These are phyloP conservation scores for Noctua janthe DNA, from an alignment of 2,888 invertebrate genomes.

Conservation along the genomic window DNA sequence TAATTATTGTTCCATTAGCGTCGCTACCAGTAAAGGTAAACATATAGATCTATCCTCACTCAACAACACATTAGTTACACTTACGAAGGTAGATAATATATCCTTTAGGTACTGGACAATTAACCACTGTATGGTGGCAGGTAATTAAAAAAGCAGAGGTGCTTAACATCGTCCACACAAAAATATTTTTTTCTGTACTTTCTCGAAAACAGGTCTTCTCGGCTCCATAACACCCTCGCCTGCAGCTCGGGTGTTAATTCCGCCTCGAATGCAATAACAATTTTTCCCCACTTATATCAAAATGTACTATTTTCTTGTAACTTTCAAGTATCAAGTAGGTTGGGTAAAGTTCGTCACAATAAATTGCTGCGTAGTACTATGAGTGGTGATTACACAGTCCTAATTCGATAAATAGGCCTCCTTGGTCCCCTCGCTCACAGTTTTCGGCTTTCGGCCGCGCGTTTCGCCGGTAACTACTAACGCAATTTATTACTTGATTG, in stretches of 20 bases:
- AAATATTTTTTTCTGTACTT: too few relatives aligned
- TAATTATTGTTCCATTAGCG: not conserved
- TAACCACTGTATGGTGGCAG: too few relatives aligned
- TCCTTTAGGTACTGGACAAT: too few relatives aligned
- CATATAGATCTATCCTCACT: not conserved
- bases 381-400: slow-evolving; percentile 85
- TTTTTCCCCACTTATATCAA: too few relatives aligned
- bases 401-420: slow-evolving; percentile 86
- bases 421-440: slow-evolving; percentile 60
- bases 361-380: slow-evolving; percentile 72
- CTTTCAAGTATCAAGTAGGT: slow-evolving; percentile 68
- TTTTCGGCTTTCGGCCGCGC: slow-evolving; percentile 55
- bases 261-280: too few relatives aligned
- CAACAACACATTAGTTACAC: not conserved
- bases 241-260: too few relatives aligned
- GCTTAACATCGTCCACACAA: too few relatives aligned
- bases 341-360: slow-evolving; percentile 62
- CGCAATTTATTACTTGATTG: slow-evolving; percentile 85
- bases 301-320: not conserved
- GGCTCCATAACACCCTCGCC: too few relatives aligned
- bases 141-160: too few relatives aligned
- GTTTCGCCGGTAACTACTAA: slow-evolving; percentile 72
- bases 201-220: too few relatives aligned
- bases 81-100: too few relatives aligned
- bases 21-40: not conserved